Percentiles rank a stretch among this genome's conserved stretches.
Evolutionary conservation across 2,888 invertebrate species (phyloP).

Genomic region (Caenorhabditis plicata): DNA sequence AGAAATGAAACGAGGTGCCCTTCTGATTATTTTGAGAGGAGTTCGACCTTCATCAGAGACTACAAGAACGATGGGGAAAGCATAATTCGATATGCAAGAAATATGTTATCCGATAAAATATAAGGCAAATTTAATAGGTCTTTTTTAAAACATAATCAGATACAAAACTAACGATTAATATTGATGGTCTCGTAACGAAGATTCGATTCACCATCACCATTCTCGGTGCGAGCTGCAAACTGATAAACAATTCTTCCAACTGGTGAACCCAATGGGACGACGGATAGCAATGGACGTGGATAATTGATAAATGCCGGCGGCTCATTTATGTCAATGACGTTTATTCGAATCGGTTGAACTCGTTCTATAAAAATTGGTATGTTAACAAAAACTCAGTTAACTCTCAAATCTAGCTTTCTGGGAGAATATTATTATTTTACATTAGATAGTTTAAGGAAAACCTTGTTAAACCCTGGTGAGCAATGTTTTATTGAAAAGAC

Average conservation of each 20-base stretch:
- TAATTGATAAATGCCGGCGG: slow-evolving; percentile 94
- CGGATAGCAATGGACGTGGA: slow-evolving; percentile 85
- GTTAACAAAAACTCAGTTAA: too few species aligned
- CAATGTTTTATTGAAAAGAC: too few species aligned
- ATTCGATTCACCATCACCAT: slow-evolving; percentile 73
- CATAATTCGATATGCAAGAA: too few species aligned
- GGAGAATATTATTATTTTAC: too few species aligned
- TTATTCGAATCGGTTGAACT: slow-evolving; percentile 33
- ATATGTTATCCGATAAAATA: too few species aligned
- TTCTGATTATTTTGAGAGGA: background rate
- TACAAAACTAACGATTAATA: slow-evolving; percentile 54
- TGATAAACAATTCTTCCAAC: slow-evolving; percentile 57
- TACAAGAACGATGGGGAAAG: background rate
- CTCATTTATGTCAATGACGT: slow-evolving; percentile 74
- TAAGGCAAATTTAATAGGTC: too few species aligned
- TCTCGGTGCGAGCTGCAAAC: slow-evolving; percentile 91
- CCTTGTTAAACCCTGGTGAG: too few species aligned
- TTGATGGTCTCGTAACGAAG: slow-evolving; percentile 59
- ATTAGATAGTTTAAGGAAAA: too few species aligned
- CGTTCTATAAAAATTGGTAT: slow-evolving; percentile 38
- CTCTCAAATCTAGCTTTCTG: too few species aligned
- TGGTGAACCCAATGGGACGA: slow-evolving; percentile 54
- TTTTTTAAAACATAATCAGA: background rate
- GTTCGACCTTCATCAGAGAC: too few species aligned
- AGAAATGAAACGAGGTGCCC: too few species aligned